Evolutionary conservation across 1,140 invertebrate genomes (phyloP).

Genomic region (roundworm (Caenorhabditis elegans)): WBcel235 BX284605.5:7127501-7128000

Average conservation of each 20-base stretch:
- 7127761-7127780: constrained; percentile 61
- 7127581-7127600: constrained; percentile 45
- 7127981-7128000: constrained; percentile 56
- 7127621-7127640: constrained; percentile 77
- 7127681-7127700: constrained; percentile 42
- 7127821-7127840: constrained; percentile 66
- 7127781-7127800: constrained; percentile 54
- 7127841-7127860: constrained; percentile 51
- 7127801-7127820: constrained; percentile 57
- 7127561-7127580: constrained; percentile 43
- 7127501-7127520: too few relatives aligned
- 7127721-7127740: constrained; percentile 38
- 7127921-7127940: constrained; percentile 63
- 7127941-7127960: constrained; percentile 62
- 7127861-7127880: constrained; percentile 63
- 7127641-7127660: constrained; percentile 69
- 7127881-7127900: constrained; percentile 61
- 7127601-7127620: constrained; percentile 54
- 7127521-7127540: background rate
- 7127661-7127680: constrained; percentile 46
- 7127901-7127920: constrained; percentile 56
- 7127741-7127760: constrained; percentile 59
- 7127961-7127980: constrained; percentile 50
- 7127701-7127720: background rate
- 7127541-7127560: background rate